Evolutionary conservation across 2,888 invertebrate species (phyloP), one percentile per base, ranked within the genome.

Genomic region (Melikaiella ostensackeni): DNA sequence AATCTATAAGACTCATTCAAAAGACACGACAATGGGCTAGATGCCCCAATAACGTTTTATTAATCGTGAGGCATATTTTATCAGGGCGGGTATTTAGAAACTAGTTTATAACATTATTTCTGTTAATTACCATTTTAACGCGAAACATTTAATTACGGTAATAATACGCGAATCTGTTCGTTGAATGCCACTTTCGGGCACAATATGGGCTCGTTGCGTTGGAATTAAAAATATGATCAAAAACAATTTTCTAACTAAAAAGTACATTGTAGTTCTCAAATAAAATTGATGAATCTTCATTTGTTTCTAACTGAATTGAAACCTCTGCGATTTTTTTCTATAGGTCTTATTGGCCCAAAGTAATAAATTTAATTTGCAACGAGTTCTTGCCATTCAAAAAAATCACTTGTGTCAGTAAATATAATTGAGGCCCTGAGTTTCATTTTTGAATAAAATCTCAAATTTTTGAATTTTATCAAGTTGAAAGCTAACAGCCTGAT

Each of bases 41-140:
- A 85, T 86, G 81, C 80, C 85, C 83, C 84, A 84, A 74, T 83
- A 85, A 86, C 75, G 76, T 79, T 82, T 82, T 81, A 83, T 81
- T 79, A 79, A 84, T 77, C 84, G 82, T 80, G 82, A 84, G 85
- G 81, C 81, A 78, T 85, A 80, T 84, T 81, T 84, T 81, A 80
- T 83, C 79, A 80, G 85, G 81, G 82, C 83, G 81, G 84, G 82
- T 88, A 83, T 84, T 87, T 85, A 86, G 83, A 86, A 88, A 88
- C 84, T 85, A 82, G 85, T 85, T 86, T 83, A 84, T 85, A 80
- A 79, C 80, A 80, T 79, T 77, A 79, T 74, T 74, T 80, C 78
- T 77, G 79, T 80, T 83, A 80, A 81, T 82, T 84, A 80, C 74
- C 80, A 79, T 77, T 83, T 83, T 78, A 82, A 84, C 78, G 80